Evolutionary conservation across 2,113 vertebrate genomes (phyloP), one percentile per base, ranked within the genome.

Genomic region (Neotoma lepida): DNA sequence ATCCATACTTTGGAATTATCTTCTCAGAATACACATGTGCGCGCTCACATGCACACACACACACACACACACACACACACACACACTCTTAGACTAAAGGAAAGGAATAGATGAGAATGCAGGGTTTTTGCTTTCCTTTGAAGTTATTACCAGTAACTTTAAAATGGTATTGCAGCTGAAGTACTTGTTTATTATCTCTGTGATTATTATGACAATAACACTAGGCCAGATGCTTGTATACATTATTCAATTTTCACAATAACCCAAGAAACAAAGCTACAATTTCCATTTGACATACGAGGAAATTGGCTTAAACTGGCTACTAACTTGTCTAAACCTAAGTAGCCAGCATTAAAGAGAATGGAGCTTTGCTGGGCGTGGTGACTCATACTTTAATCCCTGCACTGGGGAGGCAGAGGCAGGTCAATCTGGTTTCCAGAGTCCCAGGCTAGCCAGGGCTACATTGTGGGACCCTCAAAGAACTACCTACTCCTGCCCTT

Each of bases 181-280:
- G 41, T 33, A 51, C 61, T 26, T 70, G 66, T 81, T 58, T 28
- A 46, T 39, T 70, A 39, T 54, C 86, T 74, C 91, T 54, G 44
- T 49, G 35, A 61, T 81, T 39, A 82, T 66, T 56, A 84, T 5
- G 41, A 63, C 35, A 93, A 46, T 22, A 64, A 64, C 64, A 64
- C 12, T 2, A 9, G 28, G 54, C 24, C 41, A 74, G 64, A 35
- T 61, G 44, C 66, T 58, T 88, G 13, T 35, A 78, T 8, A 30
- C 9, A 78, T 61, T 87, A 66, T 84, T 96, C 35, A 78, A 84
- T 95, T 91, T 95, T 80, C 70, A 73, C 17, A 82, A 58, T 14
- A 77, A 54, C 26, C 4, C 8, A n/a, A 39, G 2, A 85, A 63
- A 35, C 35, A 91, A 88, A 81, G 33, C 73, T 58, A 86, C n/a